Conservation (phyloP, 2,113 vertebrate genomes). For the Aphyosemion australe region DNA sequence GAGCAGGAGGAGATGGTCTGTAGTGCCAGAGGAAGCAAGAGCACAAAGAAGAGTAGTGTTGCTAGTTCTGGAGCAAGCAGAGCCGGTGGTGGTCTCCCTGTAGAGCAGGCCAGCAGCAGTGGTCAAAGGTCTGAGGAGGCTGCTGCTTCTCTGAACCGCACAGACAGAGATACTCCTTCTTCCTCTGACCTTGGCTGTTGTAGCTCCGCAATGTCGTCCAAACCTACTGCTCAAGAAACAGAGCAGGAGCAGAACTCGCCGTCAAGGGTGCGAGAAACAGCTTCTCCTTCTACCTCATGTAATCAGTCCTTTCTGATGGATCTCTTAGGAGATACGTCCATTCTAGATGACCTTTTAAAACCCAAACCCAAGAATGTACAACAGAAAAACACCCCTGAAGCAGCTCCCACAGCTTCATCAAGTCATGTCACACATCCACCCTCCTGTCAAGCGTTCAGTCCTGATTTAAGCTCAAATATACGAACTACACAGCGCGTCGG, state of each 20-base stretch:
- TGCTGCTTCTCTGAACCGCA: slow-evolving; percentile 39
- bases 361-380: slow-evolving; percentile 62
- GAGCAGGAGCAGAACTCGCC: slow-evolving; percentile 27
- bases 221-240: slow-evolving; percentile 40
- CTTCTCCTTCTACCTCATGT: slow-evolving; percentile 12
- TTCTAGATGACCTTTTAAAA: slow-evolving; percentile 88
- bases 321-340: slow-evolving; percentile 92
- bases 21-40: slow-evolving; percentile 50
- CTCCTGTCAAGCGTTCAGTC: not conserved
- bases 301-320: slow-evolving; percentile 68
- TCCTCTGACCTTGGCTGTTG: slow-evolving; percentile 43
- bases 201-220: slow-evolving; percentile 35
- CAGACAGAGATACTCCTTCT: slow-evolving; percentile 64
- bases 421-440: not conserved
- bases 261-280: slow-evolving; percentile 10
- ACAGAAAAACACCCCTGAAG: slow-evolving; percentile 11
- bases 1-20: slow-evolving; percentile 47
- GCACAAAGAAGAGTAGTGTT: slow-evolving; percentile 66
- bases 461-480: slow-evolving; percentile 1
- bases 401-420: not conserved
- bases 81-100: slow-evolving; percentile 58
- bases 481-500: slow-evolving; percentile 10
- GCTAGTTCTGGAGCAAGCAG: slow-evolving; percentile 44
- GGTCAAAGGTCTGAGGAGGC: slow-evolving; percentile 56
- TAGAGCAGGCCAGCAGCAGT: slow-evolving; percentile 46